These are phyloP conservation scores for Alaudala cheleensis DNA, from an alignment of 2,113 vertebrate genomes.

Conservation along the genomic window DNA sequence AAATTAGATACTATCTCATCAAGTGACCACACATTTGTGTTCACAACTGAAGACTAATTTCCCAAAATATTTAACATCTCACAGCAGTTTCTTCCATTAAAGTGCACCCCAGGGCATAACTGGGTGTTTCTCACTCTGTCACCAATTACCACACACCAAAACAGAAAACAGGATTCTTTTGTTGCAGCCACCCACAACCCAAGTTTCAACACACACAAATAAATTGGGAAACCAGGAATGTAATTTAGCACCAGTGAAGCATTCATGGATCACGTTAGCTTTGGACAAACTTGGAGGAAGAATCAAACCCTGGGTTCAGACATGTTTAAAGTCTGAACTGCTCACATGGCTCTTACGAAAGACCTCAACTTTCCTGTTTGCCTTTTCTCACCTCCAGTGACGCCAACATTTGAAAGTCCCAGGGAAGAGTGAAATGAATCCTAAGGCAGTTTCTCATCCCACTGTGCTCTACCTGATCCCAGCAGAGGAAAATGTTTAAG, in stretches of 20 bases:
- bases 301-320: not conserved
- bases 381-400: not conserved
- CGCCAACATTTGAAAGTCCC: not conserved
- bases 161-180: not conserved
- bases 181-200: not conserved
- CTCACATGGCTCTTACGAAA: not conserved
- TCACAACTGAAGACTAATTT: not conserved
- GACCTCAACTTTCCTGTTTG: not conserved
- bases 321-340: not conserved
- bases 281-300: not conserved
- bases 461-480: not conserved
- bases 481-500: not conserved
- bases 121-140: not conserved
- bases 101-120: not conserved
- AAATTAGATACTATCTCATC: not conserved
- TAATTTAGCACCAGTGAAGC: not conserved
- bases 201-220: not conserved
- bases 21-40: not conserved
- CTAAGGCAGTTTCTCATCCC: not conserved
- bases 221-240: not conserved
- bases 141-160: not conserved
- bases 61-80: not conserved
- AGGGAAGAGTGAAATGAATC: not conserved
- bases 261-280: rapidly evolving
- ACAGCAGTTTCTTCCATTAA: not conserved